Base-by-base conservation (phyloP, 2,888 invertebrate species). In the Nineta flava region DNA sequence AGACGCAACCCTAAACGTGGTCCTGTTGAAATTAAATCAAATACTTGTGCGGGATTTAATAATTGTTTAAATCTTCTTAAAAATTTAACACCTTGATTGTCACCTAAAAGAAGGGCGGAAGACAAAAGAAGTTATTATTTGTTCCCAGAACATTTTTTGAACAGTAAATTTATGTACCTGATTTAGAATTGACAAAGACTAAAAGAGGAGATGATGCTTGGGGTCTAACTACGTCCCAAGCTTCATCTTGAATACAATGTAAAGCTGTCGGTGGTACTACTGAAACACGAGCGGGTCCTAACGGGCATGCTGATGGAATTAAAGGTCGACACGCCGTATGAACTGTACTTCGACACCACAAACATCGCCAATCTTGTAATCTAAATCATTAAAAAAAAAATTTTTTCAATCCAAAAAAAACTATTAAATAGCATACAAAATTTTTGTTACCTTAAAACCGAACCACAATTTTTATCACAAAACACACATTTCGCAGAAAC, bases 151-250 rank as follows among this genome's bases (percentile, higher is more conserved):
- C 35, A 34, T 4, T 32, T 31, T 5, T n/a, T 44, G n/a, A n/a
- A n/a, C n/a, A n/a, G n/a, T n/a, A n/a, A n/a, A n/a, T n/a, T 13
- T 15, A 50, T 54, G 57, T 53, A 77, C 78, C 81, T 58, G 94
- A 94, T 74, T 95, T 91, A 54, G 94, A 94, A 72, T 97, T 97
- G 62, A 96, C 95, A 67, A 96, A 95, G 54, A 96, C 96, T 55
- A 96, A 79, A 50, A 96, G 79, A 12, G 96, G 96, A 55, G 67
- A 67, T 19, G 67, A 67, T 48, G 74, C 74, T 59, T 71, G 73
- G 21, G 81, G 72, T 58, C 87, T 77, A 0, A 83, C 83, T 21
- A 87, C 87, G 65, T 87, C 85, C 92, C 93, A 94, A 48, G 90
- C 87, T 61, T 92, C 93, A 61, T 93, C 93, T 50, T 86, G 87